A percentile compares a stretch with the other conserved stretches of the same genome.
phyloP scores from a whole-genome alignment of 2,113 vertebrate genomes.

The Zootoca vivipara region DNA sequence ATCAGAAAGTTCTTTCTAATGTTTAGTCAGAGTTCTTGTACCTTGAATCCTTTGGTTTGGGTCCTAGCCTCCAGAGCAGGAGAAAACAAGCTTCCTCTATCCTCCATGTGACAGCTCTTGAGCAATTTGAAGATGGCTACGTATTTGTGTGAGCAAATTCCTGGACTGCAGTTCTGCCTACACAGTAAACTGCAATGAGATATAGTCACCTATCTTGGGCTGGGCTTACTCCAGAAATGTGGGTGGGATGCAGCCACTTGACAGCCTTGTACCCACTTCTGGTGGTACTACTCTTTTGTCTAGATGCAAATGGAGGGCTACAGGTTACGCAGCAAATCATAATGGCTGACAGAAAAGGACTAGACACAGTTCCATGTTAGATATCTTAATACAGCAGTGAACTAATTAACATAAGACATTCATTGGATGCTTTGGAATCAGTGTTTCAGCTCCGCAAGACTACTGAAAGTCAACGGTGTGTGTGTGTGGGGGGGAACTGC shows the following conservation, averaged over 20 bases:
- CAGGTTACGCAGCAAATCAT: not conserved
- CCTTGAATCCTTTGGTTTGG: no score
- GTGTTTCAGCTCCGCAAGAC: no score
- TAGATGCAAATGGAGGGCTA: not conserved
- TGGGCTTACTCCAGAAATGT: not conserved
- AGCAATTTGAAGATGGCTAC: not conserved
- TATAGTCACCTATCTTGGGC: not conserved
- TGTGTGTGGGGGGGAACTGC: accelerated
- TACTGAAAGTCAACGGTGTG: not conserved
- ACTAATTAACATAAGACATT: not conserved
- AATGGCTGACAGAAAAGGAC: not conserved
- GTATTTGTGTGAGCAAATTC: no score
- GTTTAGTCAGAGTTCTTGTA: no score
- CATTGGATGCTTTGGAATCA: not conserved
- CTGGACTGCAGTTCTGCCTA: not conserved
- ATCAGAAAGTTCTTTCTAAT: no score
- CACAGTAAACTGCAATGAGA: no score
- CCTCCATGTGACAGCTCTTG: no score
- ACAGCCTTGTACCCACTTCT: not conserved
- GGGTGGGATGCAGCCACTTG: not conserved
- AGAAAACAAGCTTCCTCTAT: no score
- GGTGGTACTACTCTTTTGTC: not conserved
- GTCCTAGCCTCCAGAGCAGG: no score
- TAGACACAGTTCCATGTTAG: not conserved
- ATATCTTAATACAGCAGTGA: not conserved